phyloP scores from a whole-genome alignment of 2,888 invertebrate genomes.

The Tachina grossa region DNA sequence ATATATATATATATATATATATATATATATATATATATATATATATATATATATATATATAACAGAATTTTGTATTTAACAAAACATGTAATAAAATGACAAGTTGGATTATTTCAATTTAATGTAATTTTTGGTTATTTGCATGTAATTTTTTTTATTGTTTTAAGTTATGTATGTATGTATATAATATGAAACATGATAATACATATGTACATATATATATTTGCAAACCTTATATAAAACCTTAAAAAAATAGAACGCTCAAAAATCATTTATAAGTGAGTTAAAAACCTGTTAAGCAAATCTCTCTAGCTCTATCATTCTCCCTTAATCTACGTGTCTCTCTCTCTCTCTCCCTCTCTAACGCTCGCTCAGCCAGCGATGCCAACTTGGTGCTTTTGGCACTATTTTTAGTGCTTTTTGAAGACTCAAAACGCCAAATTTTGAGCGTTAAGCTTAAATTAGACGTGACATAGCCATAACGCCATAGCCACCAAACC shows the following conservation, averaged over 20 bases:
- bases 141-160: not conserved
- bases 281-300: not conserved
- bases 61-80: constrained; percentile 11
- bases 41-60: not conserved
- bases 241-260: not conserved
- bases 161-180: not conserved
- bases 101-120: constrained; percentile 24
- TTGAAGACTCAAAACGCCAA: no score
- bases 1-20: not conserved
- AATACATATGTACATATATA: not conserved
- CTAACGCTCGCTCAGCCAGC: not conserved
- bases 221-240: not conserved
- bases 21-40: not conserved
- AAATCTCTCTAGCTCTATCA: not conserved
- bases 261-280: constrained; percentile 24
- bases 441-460: no score
- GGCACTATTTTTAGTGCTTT: no score
- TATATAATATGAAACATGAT: constrained; percentile 1
- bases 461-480: no score
- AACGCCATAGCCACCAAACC: no score
- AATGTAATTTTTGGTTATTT: constrained; percentile 20
- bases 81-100: constrained; percentile 23
- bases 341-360: no score
- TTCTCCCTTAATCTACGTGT: not conserved
- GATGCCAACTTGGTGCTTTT: no score